phyloP scores from a whole-genome alignment of 2,888 invertebrate genomes.

The Latheticus oryzae region DNA sequence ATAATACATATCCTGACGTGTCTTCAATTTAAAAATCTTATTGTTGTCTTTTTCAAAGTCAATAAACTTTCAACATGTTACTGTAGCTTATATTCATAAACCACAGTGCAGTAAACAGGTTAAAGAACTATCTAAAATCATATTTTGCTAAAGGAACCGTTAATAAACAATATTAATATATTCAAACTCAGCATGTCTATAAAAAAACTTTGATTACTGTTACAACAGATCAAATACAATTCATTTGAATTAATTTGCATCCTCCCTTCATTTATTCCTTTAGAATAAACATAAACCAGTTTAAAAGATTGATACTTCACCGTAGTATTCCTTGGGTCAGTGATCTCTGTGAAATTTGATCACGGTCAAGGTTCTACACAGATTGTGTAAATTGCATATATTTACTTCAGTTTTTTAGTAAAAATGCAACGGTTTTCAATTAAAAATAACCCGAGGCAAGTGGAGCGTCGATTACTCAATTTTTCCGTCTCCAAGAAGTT shows the following conservation, averaged over 20 bases:
- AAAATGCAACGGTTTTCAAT: constrained; percentile 7
- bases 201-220: constrained; percentile 36
- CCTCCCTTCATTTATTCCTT: constrained; percentile 30
- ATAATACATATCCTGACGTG: constrained; percentile 42
- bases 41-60: constrained; percentile 38
- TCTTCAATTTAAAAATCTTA: constrained; percentile 34
- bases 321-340: constrained; percentile 35
- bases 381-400: constrained; percentile 28
- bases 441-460: constrained; percentile 15
- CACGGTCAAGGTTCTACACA: constrained; percentile 37
- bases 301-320: constrained; percentile 24
- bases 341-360: constrained; percentile 39
- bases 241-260: constrained; percentile 22
- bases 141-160: not conserved
- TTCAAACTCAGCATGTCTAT: not conserved
- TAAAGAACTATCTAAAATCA: constrained; percentile 2
- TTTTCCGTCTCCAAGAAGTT: too few species aligned
- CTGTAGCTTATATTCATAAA: not conserved
- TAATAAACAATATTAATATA: not conserved
- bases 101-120: constrained; percentile 6
- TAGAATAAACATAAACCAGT: constrained; percentile 37
- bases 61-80: constrained; percentile 43
- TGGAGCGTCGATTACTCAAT: too few species aligned
- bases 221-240: constrained; percentile 27
- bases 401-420: not conserved